phyloP scores from a whole-genome alignment of 2,888 invertebrate species.

The Glaucopsyche alexis region DNA sequence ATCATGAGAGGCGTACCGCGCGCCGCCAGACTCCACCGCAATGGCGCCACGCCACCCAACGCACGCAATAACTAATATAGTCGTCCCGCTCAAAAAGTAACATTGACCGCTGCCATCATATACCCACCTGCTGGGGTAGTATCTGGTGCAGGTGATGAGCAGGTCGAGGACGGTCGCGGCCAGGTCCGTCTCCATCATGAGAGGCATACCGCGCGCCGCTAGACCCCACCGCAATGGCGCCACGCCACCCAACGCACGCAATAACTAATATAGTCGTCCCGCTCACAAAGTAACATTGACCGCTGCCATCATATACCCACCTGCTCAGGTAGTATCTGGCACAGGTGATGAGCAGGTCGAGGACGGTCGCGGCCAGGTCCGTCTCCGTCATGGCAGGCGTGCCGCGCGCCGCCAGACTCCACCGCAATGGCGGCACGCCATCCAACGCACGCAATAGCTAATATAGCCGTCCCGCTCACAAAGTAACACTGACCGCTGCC shows the following conservation, averaged over 20 bases:
- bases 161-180: constrained; percentile 95
- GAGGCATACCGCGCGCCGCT: constrained; percentile 88
- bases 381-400: too few species aligned
- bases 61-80: background rate
- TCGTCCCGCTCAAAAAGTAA: background rate
- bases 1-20: constrained; percentile 91
- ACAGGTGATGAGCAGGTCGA: too few species aligned
- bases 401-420: too few species aligned
- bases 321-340: too few species aligned
- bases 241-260: constrained; percentile 89
- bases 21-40: background rate
- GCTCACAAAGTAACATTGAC: too few species aligned
- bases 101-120: background rate
- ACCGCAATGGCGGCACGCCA: too few species aligned
- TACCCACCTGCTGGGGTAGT: constrained; percentile 92
- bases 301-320: too few species aligned
- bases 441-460: too few species aligned
- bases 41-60: background rate
- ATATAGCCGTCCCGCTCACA: too few species aligned
- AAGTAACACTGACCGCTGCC: too few species aligned
- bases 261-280: too few species aligned
- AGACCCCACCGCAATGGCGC: constrained; percentile 97
- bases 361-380: too few species aligned
- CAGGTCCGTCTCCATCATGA: constrained; percentile 96
- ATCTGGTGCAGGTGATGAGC: constrained; percentile 94